A percentile compares a stretch with the other conserved stretches of the same genome.
These are phyloP conservation scores for Toxotes jaculatrix DNA, from an alignment of 2,113 vertebrate species.

Conservation along the genomic window DNA sequence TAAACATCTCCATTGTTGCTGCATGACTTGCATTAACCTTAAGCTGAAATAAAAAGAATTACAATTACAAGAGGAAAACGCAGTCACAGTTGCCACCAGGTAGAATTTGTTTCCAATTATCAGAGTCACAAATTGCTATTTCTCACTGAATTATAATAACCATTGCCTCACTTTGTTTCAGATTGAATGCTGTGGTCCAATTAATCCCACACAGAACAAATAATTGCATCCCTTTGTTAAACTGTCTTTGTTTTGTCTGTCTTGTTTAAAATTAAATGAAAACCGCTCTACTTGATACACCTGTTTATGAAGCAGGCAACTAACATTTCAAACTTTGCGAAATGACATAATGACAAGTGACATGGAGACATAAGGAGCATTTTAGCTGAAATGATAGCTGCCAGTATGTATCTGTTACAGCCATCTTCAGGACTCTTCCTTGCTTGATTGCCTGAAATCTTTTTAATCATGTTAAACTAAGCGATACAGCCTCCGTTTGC, in stretches of 20 bases:
- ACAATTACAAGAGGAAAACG: slow-evolving; percentile 49
- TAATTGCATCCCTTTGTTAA: slow-evolving; percentile 54
- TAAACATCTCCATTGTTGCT: slow-evolving; percentile 49
- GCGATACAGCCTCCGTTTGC: slow-evolving; percentile 57
- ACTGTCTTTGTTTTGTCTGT: slow-evolving; percentile 32
- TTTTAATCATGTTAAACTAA: slow-evolving; percentile 71
- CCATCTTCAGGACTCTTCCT: slow-evolving; percentile 27
- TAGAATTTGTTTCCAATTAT: slow-evolving; percentile 66
- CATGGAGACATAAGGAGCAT: not conserved
- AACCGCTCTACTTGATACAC: slow-evolving; percentile 1
- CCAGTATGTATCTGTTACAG: slow-evolving; percentile 31
- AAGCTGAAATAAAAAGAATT: slow-evolving; percentile 47
- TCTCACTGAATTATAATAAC: slow-evolving; percentile 50
- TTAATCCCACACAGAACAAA: slow-evolving; percentile 60
- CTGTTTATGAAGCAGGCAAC: slow-evolving; percentile 26
- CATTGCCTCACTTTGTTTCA: slow-evolving; percentile 45
- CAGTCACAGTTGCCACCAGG: slow-evolving; percentile 50
- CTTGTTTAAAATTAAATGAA: slow-evolving; percentile 39
- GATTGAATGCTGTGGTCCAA: slow-evolving; percentile 54
- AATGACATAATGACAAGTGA: slow-evolving; percentile 21
- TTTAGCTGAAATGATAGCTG: slow-evolving; percentile 56
- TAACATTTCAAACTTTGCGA: not conserved
- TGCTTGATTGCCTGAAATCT: slow-evolving; percentile 59
- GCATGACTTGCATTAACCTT: slow-evolving; percentile 52
- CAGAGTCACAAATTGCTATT: slow-evolving; percentile 51